Evolutionary conservation across 2,797 vertebrate species (phyloP), one percentile per base, ranked within the genome.

Genomic region (Anas flavirostris): DNA sequence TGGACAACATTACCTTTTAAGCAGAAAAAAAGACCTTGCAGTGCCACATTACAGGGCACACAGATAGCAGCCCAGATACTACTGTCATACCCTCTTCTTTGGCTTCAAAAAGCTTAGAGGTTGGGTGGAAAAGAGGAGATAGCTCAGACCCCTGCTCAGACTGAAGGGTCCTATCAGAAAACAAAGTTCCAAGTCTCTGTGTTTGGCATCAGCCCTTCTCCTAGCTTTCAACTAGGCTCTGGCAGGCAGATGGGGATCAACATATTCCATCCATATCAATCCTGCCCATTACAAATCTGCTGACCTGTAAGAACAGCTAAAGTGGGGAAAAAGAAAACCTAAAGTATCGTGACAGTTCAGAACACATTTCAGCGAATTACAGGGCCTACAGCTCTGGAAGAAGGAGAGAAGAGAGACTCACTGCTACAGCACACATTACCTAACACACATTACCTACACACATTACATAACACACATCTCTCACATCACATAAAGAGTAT

Each of bases 81-180:
- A 35, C 53, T 3, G 43, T 16, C 58, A 80, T 44, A 19, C 21
- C n/a, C 79, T 75, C 43, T 15, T 5, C 67, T 21, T 23, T 0
- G 18, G 72, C 73, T 82, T 1, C 78, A 48, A 50, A 43, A 29
- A 64, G 25, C 33, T 78, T 21, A 33, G 77, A 48, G 35, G 26
- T 3, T 23, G 67, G 43, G 16, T 25, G 33, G 46, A 25, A 41
- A 72, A 31, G 21, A n/a, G 15, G 0, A 3, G 23, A 10, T 0
- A 5, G 58, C 64, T 60, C 0, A 0, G 50, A 48, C 22, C 63
- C 22, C 92, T 59, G 78, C 78, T 95, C 50, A 35, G 7, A 16
- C 1, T 46, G 33, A 35, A 74, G 52, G 55, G 41, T 78, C 44
- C 74, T 55, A 29, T 1, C 9, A 53, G 70, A 19, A 56, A 69